phyloP scores from a whole-genome alignment of 2,888 invertebrate species.

The Eupithecia tripunctaria region DNA sequence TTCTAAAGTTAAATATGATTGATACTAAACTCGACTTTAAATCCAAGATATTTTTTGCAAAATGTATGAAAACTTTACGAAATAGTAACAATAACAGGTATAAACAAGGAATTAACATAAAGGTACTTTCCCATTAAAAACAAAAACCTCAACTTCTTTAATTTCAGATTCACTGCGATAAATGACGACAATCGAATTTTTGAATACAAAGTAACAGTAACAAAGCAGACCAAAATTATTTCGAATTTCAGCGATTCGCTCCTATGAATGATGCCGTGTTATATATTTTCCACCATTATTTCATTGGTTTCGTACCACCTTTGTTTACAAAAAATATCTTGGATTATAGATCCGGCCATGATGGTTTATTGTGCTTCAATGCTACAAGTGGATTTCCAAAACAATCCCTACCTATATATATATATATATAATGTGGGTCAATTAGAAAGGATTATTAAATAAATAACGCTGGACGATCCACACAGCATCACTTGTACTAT shows the following conservation, averaged over 20 bases:
- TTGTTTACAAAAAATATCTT: background rate
- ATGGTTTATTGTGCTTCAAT: background rate
- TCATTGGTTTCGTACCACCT: too few species aligned
- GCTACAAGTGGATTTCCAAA: background rate
- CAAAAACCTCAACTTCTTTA: background rate
- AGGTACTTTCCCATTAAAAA: background rate
- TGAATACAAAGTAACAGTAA: too few species aligned
- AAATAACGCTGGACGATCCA: too few species aligned
- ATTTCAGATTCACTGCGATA: background rate
- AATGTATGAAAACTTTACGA: background rate
- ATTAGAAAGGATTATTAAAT: background rate
- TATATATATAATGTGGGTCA: background rate
- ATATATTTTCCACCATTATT: too few species aligned
- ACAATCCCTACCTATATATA: too few species aligned
- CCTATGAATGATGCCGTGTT: too few species aligned
- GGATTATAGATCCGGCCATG: background rate
- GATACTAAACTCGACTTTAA: background rate
- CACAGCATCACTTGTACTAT: too few species aligned
- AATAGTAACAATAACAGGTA: background rate
- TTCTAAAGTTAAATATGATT: slow-evolving; percentile 49
- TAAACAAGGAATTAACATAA: too few species aligned
- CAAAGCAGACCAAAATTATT: too few species aligned
- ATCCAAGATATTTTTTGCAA: slow-evolving; percentile 1
- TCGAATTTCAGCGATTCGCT: too few species aligned
- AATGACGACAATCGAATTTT: background rate